phyloP scores from a whole-genome alignment of 2,888 invertebrate species.

The Hoplodrina ambigua region DNA sequence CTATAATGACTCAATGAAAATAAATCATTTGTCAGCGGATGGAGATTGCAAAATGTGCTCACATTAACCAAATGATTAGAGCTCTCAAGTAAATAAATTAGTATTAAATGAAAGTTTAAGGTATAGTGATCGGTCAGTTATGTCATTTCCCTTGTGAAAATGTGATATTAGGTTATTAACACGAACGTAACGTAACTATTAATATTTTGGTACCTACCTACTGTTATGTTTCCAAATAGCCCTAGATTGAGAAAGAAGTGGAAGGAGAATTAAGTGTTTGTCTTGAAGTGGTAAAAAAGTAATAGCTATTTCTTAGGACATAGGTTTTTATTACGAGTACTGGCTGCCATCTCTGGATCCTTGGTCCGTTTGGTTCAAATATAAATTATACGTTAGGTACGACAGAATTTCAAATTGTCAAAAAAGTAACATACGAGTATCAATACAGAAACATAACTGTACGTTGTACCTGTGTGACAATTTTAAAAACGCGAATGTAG shows the following conservation, averaged over 20 bases:
- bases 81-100: slow-evolving; percentile 27
- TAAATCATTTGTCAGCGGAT: slow-evolving; percentile 46
- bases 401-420: background rate
- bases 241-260: background rate
- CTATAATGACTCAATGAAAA: slow-evolving; percentile 13
- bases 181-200: slow-evolving; percentile 2
- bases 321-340: background rate
- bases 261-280: too few species aligned
- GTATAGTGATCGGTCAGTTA: slow-evolving; percentile 7
- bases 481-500: slow-evolving; percentile 15
- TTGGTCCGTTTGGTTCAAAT: too few species aligned
- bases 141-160: slow-evolving; percentile 34
- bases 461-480: slow-evolving; percentile 4
- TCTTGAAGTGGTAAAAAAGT: too few species aligned
- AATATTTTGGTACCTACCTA: background rate
- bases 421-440: background rate
- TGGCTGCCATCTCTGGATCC: too few species aligned
- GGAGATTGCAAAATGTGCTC: slow-evolving; percentile 43
- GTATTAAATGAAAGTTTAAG: slow-evolving; percentile 39
- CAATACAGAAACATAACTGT: too few species aligned
- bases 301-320: background rate
- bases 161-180: slow-evolving; percentile 33
- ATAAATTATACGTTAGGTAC: too few species aligned
- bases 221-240: background rate
- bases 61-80: slow-evolving; percentile 23